These are phyloP conservation scores for Andricus grossulariae DNA, from an alignment of 1,140 invertebrate genomes.

Conservation along the genomic window DNA sequence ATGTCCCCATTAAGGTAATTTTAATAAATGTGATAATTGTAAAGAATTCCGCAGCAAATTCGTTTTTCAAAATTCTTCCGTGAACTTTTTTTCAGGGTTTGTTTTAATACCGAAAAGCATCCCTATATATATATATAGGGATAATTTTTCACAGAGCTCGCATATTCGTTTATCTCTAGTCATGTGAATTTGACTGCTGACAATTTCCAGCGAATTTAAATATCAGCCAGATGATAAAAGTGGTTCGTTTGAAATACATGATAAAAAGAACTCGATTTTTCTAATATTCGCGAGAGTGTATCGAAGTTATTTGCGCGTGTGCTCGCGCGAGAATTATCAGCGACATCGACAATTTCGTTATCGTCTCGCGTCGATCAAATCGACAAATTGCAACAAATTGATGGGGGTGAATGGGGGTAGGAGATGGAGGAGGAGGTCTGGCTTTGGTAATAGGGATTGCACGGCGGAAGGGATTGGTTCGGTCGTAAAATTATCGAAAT, in stretches of 20 bases:
- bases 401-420: neutral
- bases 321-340: slow-evolving; percentile 53
- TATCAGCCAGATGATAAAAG: neutral
- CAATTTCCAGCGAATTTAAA: neutral
- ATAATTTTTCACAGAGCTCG: neutral
- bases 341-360: slow-evolving; percentile 56
- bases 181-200: neutral
- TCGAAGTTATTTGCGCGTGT: slow-evolving; percentile 52
- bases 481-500: slow-evolving; percentile 25
- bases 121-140: neutral
- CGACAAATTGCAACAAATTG: slow-evolving; percentile 48
- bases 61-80: too few species aligned
- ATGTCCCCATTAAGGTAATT: too few species aligned
- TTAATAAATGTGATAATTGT: too few species aligned
- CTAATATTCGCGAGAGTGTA: slow-evolving; percentile 33
- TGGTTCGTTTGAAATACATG: slow-evolving; percentile 37
- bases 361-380: slow-evolving; percentile 54
- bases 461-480: slow-evolving; percentile 39
- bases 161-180: neutral
- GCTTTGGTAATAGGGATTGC: slow-evolving; percentile 30
- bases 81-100: too few species aligned
- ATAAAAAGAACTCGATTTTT: slow-evolving; percentile 41
- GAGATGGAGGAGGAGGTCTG: slow-evolving; percentile 32
- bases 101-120: too few species aligned
- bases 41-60: too few species aligned